phyloP scores from a whole-genome alignment of 2,113 vertebrate species.

The Vulpes ferrilata region DNA sequence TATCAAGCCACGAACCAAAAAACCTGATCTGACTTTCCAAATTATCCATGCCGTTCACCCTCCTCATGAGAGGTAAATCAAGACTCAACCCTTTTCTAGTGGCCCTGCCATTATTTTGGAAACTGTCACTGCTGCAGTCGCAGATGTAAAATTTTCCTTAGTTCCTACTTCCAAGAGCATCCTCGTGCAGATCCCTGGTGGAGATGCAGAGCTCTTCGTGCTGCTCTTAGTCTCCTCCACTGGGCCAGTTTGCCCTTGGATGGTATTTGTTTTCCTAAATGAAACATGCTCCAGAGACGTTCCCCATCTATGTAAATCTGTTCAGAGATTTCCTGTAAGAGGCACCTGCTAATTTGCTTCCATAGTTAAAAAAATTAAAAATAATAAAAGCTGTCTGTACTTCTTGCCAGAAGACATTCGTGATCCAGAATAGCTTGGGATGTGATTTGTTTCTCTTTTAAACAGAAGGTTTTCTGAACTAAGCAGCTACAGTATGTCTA shows the following conservation, averaged over 20 bases:
- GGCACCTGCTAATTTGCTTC: constrained; percentile 66
- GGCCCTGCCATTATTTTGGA: constrained; percentile 37
- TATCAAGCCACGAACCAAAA: constrained; percentile 1
- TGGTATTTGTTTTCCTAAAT: constrained; percentile 82
- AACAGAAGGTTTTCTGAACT: constrained; percentile 82
- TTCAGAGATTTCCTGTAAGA: constrained; percentile 61
- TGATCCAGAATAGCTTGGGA: constrained; percentile 60
- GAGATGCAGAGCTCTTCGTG: constrained; percentile 64
- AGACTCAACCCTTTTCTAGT: constrained; percentile 23
- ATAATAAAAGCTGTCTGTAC: constrained; percentile 64
- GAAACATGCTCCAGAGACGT: constrained; percentile 73
- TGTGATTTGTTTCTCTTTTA: constrained; percentile 68
- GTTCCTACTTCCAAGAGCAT: background rate
- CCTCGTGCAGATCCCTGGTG: background rate
- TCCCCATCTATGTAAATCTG: background rate
- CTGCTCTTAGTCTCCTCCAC: constrained; percentile 76
- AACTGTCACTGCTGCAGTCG: constrained; percentile 51
- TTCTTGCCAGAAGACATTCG: constrained; percentile 68
- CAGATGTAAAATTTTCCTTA: constrained; percentile 43
- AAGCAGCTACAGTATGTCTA: constrained; percentile 80
- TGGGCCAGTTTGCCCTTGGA: constrained; percentile 82
- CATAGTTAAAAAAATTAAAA: constrained; percentile 42
- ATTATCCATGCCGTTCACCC: constrained; percentile 53
- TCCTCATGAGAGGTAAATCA: constrained; percentile 28
- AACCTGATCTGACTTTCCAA: constrained; percentile 53